These are phyloP conservation scores for Gymnodraco acuticeps DNA, from an alignment of 2,797 vertebrate genomes.

Conservation along the genomic window DNA sequence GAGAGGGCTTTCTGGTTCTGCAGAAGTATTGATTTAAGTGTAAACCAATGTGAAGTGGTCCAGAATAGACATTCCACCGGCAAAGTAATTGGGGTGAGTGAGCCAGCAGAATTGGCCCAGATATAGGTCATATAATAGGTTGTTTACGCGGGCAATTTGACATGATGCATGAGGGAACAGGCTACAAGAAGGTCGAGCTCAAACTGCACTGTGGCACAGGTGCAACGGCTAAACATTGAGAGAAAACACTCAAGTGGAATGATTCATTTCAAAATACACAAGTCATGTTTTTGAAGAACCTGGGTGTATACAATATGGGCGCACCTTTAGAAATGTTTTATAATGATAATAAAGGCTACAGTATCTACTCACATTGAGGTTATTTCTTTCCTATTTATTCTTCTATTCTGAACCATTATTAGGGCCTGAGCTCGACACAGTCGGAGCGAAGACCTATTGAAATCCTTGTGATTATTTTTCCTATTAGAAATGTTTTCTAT, in stretches of 20 bases:
- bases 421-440: no score
- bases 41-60: conserved; percentile 72
- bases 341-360: conserved; percentile 13
- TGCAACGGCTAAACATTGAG: conserved; percentile 32
- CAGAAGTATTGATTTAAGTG: conserved; percentile 73
- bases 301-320: neutral
- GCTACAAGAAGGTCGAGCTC: conserved; percentile 15
- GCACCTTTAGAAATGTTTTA: conserved; percentile 8
- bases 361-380: conserved; percentile 6
- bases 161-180: conserved; percentile 80
- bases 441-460: no score
- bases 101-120: conserved; percentile 81
- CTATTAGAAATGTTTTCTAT: no score
- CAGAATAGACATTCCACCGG: conserved; percentile 72
- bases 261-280: conserved; percentile 25
- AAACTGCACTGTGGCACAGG: conserved; percentile 15
- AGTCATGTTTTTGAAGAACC: neutral
- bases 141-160: conserved; percentile 85
- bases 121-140: conserved; percentile 87
- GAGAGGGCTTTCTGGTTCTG: conserved; percentile 39
- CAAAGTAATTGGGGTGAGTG: conserved; percentile 85
- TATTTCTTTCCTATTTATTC: conserved; percentile 12
- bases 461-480: no score
- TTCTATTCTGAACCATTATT: conserved; percentile 9
- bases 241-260: conserved; percentile 20